Evolutionary conservation across 2,888 invertebrate genomes (phyloP).

Genomic region (Hedya salicella): DNA sequence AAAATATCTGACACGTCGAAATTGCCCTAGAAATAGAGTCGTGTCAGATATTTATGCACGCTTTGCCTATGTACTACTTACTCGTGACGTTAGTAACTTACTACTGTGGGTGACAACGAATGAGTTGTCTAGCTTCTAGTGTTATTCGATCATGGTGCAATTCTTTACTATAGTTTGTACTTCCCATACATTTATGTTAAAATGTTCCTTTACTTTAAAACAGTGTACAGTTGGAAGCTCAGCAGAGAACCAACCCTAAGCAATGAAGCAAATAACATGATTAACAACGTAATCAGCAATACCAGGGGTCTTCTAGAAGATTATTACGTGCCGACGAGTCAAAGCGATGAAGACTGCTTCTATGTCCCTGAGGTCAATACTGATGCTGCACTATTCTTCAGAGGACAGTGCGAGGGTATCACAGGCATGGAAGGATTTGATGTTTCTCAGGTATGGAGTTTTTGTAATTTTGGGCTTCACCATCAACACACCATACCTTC

Average conservation of each 20-base stretch:
- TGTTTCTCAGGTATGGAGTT: conserved; percentile 56
- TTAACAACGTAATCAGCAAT: conserved; percentile 55
- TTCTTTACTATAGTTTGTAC: too few species aligned
- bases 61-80: too few species aligned
- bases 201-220: not conserved
- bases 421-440: conserved; percentile 61
- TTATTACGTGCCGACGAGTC: conserved; percentile 64
- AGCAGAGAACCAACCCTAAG: conserved; percentile 60
- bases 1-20: too few species aligned
- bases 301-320: conserved; percentile 66
- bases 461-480: not conserved
- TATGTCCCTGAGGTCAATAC: conserved; percentile 64
- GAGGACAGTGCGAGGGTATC: conserved; percentile 66
- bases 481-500: too few species aligned
- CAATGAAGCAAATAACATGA: conserved; percentile 50
- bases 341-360: conserved; percentile 70
- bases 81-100: too few species aligned
- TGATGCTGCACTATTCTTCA: conserved; percentile 59
- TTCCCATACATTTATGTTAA: not conserved
- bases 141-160: too few species aligned
- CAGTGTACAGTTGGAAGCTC: conserved; percentile 76
- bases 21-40: too few species aligned
- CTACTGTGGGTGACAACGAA: too few species aligned
- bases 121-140: too few species aligned
- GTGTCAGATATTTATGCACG: too few species aligned